These are phyloP conservation scores for Drosophila sulfurigaster DNA, from an alignment of 1,140 invertebrate species.

Conservation along the genomic window DNA sequence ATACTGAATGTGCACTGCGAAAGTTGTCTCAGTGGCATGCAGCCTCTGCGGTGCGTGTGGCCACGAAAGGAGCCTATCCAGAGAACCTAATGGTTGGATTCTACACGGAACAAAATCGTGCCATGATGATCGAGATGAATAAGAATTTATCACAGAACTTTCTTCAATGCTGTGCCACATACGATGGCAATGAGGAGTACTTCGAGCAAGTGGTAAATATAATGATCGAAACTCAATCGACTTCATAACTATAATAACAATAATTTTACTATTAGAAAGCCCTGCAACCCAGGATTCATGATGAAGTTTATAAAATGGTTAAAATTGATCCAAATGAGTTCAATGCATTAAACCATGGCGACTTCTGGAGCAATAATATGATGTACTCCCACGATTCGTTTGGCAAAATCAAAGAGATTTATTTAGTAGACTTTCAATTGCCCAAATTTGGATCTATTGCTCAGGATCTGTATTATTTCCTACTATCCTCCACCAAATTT, in stretches of 20 bases:
- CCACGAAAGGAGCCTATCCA: slow-evolving; percentile 84
- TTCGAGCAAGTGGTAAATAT: slow-evolving; percentile 59
- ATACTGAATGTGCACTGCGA: slow-evolving; percentile 85
- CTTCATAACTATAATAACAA: neutral
- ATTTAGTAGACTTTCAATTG: slow-evolving; percentile 71
- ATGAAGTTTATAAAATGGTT: slow-evolving; percentile 42
- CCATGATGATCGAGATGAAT: slow-evolving; percentile 51
- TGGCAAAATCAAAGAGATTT: slow-evolving; percentile 79
- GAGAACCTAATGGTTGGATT: slow-evolving; percentile 31
- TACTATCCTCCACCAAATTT: slow-evolving; percentile 68
- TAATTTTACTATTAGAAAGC: slow-evolving; percentile 38
- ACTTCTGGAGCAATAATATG: slow-evolving; percentile 86
- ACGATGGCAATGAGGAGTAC: slow-evolving; percentile 56
- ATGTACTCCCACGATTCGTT: slow-evolving; percentile 87
- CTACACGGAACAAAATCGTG: slow-evolving; percentile 51
- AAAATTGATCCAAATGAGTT: slow-evolving; percentile 85
- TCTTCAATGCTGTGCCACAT: slow-evolving; percentile 49
- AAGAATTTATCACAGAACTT: slow-evolving; percentile 34
- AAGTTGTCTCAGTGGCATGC: slow-evolving; percentile 87
- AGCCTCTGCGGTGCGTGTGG: slow-evolving; percentile 76
- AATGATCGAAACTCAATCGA: neutral
- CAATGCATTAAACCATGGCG: slow-evolving; percentile 88
- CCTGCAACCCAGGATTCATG: slow-evolving; percentile 21
- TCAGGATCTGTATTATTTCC: slow-evolving; percentile 67
- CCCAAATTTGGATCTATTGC: slow-evolving; percentile 64